Evolutionary conservation across 2,888 invertebrate species (phyloP).

Genomic region (Parapristionchus giblindavisi): DNA sequence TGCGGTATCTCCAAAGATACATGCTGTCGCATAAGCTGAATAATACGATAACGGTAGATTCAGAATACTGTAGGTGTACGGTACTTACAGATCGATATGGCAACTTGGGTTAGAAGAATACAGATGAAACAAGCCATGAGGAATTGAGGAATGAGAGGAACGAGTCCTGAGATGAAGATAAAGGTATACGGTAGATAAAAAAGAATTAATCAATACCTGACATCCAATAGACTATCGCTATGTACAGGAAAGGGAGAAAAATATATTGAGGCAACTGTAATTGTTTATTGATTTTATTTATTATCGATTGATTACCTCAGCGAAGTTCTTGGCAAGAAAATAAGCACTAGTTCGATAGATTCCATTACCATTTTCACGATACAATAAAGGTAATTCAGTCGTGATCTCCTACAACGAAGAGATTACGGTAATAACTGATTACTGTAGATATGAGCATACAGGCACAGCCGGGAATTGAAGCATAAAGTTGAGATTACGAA

Average conservation of each 20-base stretch:
- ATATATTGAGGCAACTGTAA: slow-evolving; percentile 81
- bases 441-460: slow-evolving; percentile 35
- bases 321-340: slow-evolving; percentile 83
- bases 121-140: slow-evolving; percentile 74
- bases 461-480: slow-evolving; percentile 60
- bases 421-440: too few relatives aligned
- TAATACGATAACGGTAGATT: background rate
- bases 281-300: background rate
- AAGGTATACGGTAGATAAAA: slow-evolving; percentile 11
- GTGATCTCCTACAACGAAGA: slow-evolving; percentile 81
- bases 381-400: slow-evolving; percentile 86
- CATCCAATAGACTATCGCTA: slow-evolving; percentile 85
- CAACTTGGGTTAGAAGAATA: slow-evolving; percentile 56
- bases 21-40: slow-evolving; percentile 89
- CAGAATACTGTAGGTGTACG: background rate
- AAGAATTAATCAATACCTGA: slow-evolving; percentile 75
- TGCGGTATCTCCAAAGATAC: slow-evolving; percentile 82
- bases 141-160: slow-evolving; percentile 72
- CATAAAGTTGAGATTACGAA: slow-evolving; percentile 92
- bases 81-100: slow-evolving; percentile 58
- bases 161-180: slow-evolving; percentile 58
- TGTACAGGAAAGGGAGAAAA: slow-evolving; percentile 84
- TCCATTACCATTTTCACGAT: slow-evolving; percentile 87
- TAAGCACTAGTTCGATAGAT: slow-evolving; percentile 91
- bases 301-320: slow-evolving; percentile 74